Percentiles rank a stretch among this genome's conserved stretches.
Evolutionary conservation across 2,113 vertebrate species (phyloP).

Genomic region (Paramormyrops kingsleyae): DNA sequence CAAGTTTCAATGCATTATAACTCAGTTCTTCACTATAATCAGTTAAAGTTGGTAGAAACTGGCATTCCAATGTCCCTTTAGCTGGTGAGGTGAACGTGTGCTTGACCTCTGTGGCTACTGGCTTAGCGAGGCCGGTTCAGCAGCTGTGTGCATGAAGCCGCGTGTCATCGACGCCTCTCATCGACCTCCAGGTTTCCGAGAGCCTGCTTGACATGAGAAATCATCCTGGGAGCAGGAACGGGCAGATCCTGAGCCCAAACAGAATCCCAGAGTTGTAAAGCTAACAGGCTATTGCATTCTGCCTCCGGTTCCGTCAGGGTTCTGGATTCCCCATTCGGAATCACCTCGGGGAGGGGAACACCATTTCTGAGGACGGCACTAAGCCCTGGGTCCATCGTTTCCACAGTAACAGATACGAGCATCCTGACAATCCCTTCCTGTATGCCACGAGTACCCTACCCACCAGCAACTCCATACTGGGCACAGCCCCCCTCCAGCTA

Average conservation of each 20-base stretch:
- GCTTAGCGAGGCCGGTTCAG: not conserved
- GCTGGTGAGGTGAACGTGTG: not conserved
- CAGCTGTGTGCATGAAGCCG: not conserved
- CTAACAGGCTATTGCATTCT: not conserved
- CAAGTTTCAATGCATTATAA: not conserved
- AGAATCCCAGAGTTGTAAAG: not conserved
- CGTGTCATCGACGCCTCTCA: not conserved
- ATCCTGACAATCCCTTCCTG: not conserved
- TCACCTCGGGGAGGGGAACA: not conserved
- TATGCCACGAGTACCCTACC: not conserved
- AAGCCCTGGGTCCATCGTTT: not conserved
- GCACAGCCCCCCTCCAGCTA: constrained; percentile 55
- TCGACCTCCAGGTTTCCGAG: not conserved
- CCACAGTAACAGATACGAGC: not conserved
- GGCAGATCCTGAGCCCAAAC: not conserved
- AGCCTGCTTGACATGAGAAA: not conserved
- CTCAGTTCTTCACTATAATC: not conserved
- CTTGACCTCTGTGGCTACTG: not conserved
- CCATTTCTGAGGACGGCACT: not conserved
- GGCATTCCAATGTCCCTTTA: not conserved
- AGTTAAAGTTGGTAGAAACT: not conserved
- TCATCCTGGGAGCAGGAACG: not conserved
- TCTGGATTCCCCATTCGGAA: not conserved
- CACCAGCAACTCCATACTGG: constrained; percentile 44
- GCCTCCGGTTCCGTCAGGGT: not conserved